Base-by-base conservation (phyloP, 2,797 vertebrate species). In the Sebastes steindachneri region DNA sequence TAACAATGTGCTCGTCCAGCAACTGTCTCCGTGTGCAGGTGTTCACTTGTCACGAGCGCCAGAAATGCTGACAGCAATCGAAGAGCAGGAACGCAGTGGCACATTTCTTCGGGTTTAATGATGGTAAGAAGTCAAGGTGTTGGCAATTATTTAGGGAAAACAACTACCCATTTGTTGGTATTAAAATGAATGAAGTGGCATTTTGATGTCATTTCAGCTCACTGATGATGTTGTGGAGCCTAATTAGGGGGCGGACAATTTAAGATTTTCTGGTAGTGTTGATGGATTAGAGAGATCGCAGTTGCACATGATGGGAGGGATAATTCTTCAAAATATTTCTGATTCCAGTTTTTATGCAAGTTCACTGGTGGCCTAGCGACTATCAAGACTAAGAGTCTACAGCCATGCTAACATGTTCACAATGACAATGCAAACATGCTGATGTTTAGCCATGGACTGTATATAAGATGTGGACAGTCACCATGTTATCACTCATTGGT, bases 1-100 rank as follows among this genome's bases (percentile, higher is more conserved):
- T 45, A 63, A 77, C 67, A 55, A 69, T 62, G 23, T 25, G 70
- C 28, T 69, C 64, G 51, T 79, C 17, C n/a, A 60, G 80, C 9
- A 51, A 62, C 55, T 26, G 60, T 68, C 2, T 72, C 5, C 9
- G 10, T 54, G 26, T 63, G 72, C 35, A 71, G 25, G 54, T 81
- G 72, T 64, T 77, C 48, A 5, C 19, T 63, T 66, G 51, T 33
- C 77, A 77, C 23, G 31, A 4, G 25, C 48, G 10, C 19, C 62
- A 54, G 25, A 65, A 7, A 51, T 29, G 25, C 73, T 58, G 68
- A 67, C 67, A 29, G 55, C 60, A 62, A 57, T 55, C 2, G 8
- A 31, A 69, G 11, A 31, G 72, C 48, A 25, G 73, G 29, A 25
- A 35, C 26, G 53, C 19, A 2, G 53, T 26, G 23, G 23, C 10